A percentile compares a stretch with the other conserved stretches of the same genome.
phyloP scores from a whole-genome alignment of 2,797 vertebrate species.

The Melanotaenia pygmaea region DNA sequence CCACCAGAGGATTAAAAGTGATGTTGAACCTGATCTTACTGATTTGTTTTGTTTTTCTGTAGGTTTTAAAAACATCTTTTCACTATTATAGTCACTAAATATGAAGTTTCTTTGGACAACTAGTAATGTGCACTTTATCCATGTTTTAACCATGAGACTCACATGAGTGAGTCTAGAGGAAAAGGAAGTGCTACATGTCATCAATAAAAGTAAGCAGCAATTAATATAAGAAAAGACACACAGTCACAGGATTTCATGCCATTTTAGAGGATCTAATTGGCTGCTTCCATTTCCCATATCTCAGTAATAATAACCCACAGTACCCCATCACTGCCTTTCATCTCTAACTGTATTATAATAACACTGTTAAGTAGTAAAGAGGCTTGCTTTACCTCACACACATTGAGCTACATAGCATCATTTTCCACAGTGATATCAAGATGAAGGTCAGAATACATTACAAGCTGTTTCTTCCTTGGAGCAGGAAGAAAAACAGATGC shows the following conservation, averaged over 20 bases:
- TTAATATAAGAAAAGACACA: constrained; percentile 26
- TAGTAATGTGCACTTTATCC: background rate
- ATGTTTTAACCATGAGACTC: constrained; percentile 15
- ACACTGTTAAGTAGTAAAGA: constrained; percentile 64
- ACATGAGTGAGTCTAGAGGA: constrained; percentile 1
- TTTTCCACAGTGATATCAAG: constrained; percentile 51
- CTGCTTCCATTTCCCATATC: constrained; percentile 58
- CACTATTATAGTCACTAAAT: background rate
- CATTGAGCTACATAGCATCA: constrained; percentile 52
- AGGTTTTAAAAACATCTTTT: background rate
- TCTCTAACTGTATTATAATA: constrained; percentile 76
- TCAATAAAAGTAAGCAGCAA: background rate
- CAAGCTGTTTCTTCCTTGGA: constrained; percentile 39
- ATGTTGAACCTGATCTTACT: constrained; percentile 26
- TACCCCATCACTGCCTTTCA: constrained; percentile 71
- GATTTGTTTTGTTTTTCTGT: background rate
- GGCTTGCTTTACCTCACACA: constrained; percentile 49
- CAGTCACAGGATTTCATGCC: constrained; percentile 50
- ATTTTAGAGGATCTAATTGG: constrained; percentile 78
- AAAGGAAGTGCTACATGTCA: background rate
- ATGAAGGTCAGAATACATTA: constrained; percentile 61
- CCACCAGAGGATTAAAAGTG: constrained; percentile 39
- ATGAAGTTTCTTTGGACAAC: background rate
- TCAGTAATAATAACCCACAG: constrained; percentile 69
- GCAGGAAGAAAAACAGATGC: constrained; percentile 57